Evolutionary conservation across 2,113 vertebrate species (phyloP).

Genomic region (Stercorarius parasiticus): DNA sequence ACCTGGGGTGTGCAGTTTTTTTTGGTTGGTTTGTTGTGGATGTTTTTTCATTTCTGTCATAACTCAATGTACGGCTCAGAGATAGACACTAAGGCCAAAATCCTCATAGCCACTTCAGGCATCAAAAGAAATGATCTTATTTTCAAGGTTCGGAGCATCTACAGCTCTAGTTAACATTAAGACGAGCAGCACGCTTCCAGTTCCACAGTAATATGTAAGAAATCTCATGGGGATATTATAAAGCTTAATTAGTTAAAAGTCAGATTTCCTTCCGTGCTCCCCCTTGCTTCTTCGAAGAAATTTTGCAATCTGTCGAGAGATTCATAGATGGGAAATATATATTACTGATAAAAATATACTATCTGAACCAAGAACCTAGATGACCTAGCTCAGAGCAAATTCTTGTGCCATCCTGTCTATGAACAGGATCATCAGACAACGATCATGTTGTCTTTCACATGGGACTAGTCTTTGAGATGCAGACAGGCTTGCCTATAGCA

Average conservation of each 20-base stretch:
- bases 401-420: not conserved
- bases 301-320: not conserved
- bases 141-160: not conserved
- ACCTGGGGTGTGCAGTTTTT: fast-evolving
- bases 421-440: not conserved
- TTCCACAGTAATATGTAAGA: not conserved
- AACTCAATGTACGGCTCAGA: not conserved
- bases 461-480: not conserved
- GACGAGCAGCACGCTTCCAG: not conserved
- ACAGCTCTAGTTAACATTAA: not conserved
- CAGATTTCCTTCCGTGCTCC: not conserved
- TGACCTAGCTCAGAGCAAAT: not conserved
- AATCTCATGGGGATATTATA: not conserved
- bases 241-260: not conserved
- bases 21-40: not conserved
- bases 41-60: not conserved
- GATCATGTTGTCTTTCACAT: not conserved
- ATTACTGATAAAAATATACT: not conserved
- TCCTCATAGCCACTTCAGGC: not conserved
- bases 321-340: not conserved
- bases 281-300: not conserved
- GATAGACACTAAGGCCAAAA: not conserved
- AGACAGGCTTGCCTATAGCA: not conserved
- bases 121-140: not conserved
- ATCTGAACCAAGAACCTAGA: not conserved